phyloP scores from a whole-genome alignment of 2,888 invertebrate species.

The Pteria penguin region DNA sequence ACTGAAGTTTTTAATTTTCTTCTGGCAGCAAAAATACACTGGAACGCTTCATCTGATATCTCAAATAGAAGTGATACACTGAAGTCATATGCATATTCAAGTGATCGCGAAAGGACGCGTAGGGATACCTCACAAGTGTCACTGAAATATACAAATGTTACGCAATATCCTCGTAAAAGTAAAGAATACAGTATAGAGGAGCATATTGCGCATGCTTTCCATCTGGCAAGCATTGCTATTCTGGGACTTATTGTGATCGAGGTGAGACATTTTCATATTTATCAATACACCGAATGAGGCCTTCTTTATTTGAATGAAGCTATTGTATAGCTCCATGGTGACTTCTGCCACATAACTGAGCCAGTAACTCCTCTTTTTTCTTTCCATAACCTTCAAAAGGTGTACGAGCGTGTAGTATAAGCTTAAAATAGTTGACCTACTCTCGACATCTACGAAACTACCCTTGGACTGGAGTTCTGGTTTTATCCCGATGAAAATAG shows the following conservation, averaged over 20 bases:
- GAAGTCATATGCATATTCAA: background rate
- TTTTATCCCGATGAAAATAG: too few species aligned
- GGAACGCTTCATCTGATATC: constrained; percentile 31
- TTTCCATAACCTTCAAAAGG: too few species aligned
- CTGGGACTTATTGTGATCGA: constrained; percentile 66
- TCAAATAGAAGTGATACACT: background rate
- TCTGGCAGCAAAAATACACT: constrained; percentile 46
- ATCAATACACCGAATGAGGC: too few species aligned
- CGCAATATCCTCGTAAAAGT: background rate
- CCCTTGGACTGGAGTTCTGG: too few species aligned
- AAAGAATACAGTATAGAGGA: constrained; percentile 57
- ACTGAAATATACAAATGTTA: background rate
- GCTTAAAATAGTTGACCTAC: too few species aligned
- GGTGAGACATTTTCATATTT: constrained; percentile 52
- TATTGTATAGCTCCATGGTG: too few species aligned
- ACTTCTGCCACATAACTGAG: too few species aligned
- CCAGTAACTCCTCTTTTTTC: too few species aligned
- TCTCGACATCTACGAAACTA: too few species aligned
- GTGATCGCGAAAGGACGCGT: background rate
- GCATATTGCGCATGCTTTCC: constrained; percentile 71
- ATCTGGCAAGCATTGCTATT: constrained; percentile 70
- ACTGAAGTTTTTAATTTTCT: constrained; percentile 52
- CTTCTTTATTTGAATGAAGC: too few species aligned
- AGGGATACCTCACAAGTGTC: background rate
- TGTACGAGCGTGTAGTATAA: too few species aligned